phyloP scores from a whole-genome alignment of 2,888 invertebrate genomes.

The Druceiella hillmani region DNA sequence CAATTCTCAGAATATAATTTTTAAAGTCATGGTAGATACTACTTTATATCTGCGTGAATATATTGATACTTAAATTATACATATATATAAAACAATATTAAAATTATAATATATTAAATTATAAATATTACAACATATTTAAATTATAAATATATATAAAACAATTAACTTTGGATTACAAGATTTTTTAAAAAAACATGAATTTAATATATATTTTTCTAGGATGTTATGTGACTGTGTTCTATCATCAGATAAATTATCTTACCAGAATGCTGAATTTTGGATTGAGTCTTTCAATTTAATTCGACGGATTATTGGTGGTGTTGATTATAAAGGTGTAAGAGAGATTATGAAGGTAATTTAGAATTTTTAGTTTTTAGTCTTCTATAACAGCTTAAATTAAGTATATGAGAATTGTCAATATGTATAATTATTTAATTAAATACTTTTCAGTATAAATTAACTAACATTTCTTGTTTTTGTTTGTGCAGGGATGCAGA shows the following conservation, averaged over 20 bases:
- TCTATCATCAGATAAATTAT: constrained; percentile 76
- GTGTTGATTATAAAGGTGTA: constrained; percentile 94
- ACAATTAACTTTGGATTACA: too few species aligned
- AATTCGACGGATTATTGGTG: constrained; percentile 78
- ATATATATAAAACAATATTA: too few species aligned
- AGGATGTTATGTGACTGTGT: constrained; percentile 86
- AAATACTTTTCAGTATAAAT: constrained; percentile 2
- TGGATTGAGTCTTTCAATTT: constrained; percentile 88
- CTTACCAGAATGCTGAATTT: constrained; percentile 74
- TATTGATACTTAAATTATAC: too few species aligned
- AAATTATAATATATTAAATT: too few species aligned
- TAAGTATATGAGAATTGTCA: constrained; percentile 4
- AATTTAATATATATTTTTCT: too few species aligned
- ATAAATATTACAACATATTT: neutral
- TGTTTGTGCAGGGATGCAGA: constrained; percentile 61
- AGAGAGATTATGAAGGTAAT: constrained; percentile 84
- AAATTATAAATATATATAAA: too few species aligned
- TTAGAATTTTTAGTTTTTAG: constrained; percentile 10
- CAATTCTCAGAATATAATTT: too few species aligned
- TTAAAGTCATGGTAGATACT: too few species aligned
- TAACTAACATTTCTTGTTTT: constrained; percentile 9
- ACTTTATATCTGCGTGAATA: too few species aligned
- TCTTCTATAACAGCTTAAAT: constrained; percentile 4
- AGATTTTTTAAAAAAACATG: too few species aligned
- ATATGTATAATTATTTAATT: constrained; percentile 4